A percentile compares a stretch with the other conserved stretches of the same genome.
Conservation (phyloP, 92 coral and sea anemone species). For the Epizoanthus rinbou region DNA sequence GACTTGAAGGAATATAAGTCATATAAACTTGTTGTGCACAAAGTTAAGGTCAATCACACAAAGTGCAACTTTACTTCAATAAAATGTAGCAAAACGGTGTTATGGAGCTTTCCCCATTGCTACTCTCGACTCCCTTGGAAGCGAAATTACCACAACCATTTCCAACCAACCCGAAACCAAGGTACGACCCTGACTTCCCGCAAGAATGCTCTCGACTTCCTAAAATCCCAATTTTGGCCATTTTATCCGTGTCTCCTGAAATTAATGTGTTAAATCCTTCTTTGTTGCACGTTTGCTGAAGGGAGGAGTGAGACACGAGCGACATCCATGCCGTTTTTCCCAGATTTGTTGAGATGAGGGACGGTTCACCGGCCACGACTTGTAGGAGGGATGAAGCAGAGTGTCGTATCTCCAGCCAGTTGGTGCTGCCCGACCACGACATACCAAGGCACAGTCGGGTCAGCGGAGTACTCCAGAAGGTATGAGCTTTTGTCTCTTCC, state of each 20-base stretch:
- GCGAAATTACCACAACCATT: too few relatives aligned
- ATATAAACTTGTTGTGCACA: too few relatives aligned
- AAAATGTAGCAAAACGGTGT: too few relatives aligned
- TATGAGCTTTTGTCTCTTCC: slow-evolving; percentile 21
- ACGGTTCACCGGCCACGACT: neutral
- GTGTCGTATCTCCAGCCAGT: slow-evolving; percentile 28
- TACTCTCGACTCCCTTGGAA: too few relatives aligned
- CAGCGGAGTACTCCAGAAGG: slow-evolving; percentile 39
- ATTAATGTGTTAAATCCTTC: slow-evolving; percentile 8
- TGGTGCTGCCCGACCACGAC: neutral
- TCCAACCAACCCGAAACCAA: too few relatives aligned
- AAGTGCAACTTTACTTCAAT: too few relatives aligned
- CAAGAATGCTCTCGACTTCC: neutral
- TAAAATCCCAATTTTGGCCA: slow-evolving; percentile 14
- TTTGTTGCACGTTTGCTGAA: neutral
- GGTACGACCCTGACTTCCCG: too few relatives aligned
- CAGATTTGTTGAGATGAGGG: neutral
- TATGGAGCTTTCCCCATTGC: too few relatives aligned
- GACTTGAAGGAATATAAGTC: too few relatives aligned
- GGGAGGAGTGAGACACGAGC: neutral
- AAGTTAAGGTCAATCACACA: too few relatives aligned
- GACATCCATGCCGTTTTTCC: neutral
- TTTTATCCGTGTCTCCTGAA: too few relatives aligned
- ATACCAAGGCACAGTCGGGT: slow-evolving; percentile 23
- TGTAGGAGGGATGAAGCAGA: slow-evolving; percentile 29